A percentile compares a stretch with the other conserved stretches of the same genome.
phyloP scores from a whole-genome alignment of 2,888 invertebrate species.

The Rhagium mordax region DNA sequence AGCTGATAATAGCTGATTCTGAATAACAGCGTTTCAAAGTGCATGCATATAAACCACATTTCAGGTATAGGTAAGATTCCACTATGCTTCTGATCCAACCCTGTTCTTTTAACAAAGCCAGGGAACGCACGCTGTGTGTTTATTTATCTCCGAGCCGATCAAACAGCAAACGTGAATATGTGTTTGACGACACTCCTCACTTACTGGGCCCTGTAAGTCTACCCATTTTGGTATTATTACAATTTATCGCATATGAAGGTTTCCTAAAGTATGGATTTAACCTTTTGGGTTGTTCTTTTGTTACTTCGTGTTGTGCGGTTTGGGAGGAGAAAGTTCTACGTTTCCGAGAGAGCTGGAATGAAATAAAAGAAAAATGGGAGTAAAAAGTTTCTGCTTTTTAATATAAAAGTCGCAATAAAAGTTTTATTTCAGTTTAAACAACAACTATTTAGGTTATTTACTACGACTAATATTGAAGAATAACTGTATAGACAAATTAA shows the following conservation, averaged over 20 bases:
- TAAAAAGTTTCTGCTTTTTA: too few species aligned
- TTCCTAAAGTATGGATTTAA: neutral
- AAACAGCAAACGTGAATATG: slow-evolving; percentile 47
- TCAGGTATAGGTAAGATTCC: too few species aligned
- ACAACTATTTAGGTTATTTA: too few species aligned
- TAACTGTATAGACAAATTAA: too few species aligned
- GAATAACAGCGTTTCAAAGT: too few species aligned
- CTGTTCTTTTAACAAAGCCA: neutral
- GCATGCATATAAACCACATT: too few species aligned
- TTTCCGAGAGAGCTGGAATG: too few species aligned
- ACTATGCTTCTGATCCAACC: neutral
- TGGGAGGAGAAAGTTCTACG: neutral
- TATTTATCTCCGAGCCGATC: slow-evolving; percentile 48
- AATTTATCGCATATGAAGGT: neutral
- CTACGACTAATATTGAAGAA: too few species aligned
- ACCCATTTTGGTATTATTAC: slow-evolving; percentile 13
- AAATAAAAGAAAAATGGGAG: too few species aligned
- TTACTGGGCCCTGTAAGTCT: neutral
- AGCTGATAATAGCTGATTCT: too few species aligned
- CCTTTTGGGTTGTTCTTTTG: neutral
- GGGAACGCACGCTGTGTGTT: slow-evolving; percentile 17
- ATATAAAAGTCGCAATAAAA: too few species aligned
- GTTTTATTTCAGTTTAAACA: too few species aligned
- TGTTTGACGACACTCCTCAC: slow-evolving; percentile 34
- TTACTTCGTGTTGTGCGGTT: neutral